These are phyloP conservation scores for Zaprionus capensis DNA, from an alignment of 1,140 invertebrate genomes.

Conservation along the genomic window DNA sequence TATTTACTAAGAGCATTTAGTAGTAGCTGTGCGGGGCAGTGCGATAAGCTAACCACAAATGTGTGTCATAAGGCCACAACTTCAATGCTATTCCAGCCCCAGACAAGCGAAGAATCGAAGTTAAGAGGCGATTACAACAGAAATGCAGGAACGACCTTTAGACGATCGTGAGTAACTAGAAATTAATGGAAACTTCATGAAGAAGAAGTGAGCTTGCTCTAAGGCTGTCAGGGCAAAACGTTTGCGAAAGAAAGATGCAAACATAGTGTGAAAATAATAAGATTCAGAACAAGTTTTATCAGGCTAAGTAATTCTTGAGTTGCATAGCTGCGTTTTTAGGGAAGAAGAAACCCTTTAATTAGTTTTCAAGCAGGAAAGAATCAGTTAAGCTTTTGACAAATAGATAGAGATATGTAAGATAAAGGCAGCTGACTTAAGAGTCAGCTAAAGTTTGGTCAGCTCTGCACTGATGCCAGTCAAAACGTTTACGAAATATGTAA, in stretches of 20 bases:
- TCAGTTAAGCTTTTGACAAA: no score
- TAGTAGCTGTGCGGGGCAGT: slow-evolving; percentile 6
- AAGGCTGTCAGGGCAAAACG: slow-evolving; percentile 11
- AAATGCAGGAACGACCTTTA: slow-evolving; percentile 6
- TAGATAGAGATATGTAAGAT: no score
- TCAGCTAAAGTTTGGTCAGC: neutral
- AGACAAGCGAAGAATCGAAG: slow-evolving; percentile 53
- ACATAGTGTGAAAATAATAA: no score
- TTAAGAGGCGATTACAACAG: slow-evolving; percentile 33
- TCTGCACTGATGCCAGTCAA: neutral
- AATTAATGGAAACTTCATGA: neutral
- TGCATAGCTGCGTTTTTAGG: no score
- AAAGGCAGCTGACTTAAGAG: no score
- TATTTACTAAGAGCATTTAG: slow-evolving; percentile 20
- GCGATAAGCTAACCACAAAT: slow-evolving; percentile 78
- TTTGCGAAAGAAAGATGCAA: slow-evolving; percentile 4
- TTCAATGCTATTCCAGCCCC: slow-evolving; percentile 70
- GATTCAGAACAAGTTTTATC: no score
- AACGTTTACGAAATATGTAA: slow-evolving; percentile 4
- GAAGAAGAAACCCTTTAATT: no score
- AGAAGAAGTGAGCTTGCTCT: neutral
- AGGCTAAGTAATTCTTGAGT: no score
- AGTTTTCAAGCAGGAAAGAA: neutral
- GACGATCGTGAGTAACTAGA: neutral
- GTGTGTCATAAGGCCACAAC: slow-evolving; percentile 81